phyloP scores from a whole-genome alignment of 2,797 vertebrate genomes.

The Cheirogaleus major region DNA sequence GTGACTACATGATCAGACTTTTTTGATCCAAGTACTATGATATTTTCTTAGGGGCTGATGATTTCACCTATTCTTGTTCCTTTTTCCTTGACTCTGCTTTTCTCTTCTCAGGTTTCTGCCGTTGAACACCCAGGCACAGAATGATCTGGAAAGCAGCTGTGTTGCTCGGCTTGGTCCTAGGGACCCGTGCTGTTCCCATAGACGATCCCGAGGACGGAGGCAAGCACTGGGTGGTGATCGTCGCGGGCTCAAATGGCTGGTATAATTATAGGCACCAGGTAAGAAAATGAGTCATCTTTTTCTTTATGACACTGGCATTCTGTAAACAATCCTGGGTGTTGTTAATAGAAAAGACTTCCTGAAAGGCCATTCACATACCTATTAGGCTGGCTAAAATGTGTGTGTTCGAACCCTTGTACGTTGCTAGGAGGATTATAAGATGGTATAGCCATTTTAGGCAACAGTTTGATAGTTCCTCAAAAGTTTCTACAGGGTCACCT shows the following conservation, averaged over 20 bases:
- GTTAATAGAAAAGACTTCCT: neutral
- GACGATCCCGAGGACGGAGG: conserved; percentile 86
- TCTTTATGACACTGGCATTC: neutral
- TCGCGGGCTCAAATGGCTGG: conserved; percentile 96
- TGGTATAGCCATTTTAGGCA: neutral
- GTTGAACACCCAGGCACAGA: neutral
- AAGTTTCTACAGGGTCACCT: neutral
- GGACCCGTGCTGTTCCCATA: conserved; percentile 73
- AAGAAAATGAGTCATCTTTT: conserved; percentile 48
- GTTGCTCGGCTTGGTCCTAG: conserved; percentile 85
- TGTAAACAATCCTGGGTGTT: fast-evolving
- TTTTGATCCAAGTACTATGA: neutral
- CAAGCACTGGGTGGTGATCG: conserved; percentile 97
- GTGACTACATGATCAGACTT: no score
- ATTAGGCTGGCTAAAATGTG: neutral
- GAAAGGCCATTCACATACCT: neutral
- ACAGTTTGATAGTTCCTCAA: neutral
- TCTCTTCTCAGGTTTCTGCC: conserved; percentile 52
- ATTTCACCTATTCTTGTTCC: neutral
- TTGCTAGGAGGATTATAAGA: neutral
- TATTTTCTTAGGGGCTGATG: neutral
- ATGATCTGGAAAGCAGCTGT: conserved; percentile 84
- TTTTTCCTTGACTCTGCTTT: conserved; percentile 14
- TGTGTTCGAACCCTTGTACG: neutral
- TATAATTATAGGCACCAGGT: conserved; percentile 99